These are phyloP conservation scores for Istiophorus platypterus DNA, from an alignment of 2,113 vertebrate species.

Conservation along the genomic window DNA sequence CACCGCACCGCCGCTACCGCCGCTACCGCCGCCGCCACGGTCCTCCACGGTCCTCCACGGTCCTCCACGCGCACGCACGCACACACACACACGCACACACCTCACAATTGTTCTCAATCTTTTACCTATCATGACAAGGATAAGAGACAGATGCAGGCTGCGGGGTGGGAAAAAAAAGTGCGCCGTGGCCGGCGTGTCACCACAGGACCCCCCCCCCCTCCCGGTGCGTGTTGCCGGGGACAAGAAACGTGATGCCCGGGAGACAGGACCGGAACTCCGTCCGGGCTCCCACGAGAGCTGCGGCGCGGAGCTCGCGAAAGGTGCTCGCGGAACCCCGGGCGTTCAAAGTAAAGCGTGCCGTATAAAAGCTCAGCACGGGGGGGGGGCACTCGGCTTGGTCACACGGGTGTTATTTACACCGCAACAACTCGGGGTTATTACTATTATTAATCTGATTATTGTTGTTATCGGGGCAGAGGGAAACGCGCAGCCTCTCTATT, in stretches of 20 bases:
- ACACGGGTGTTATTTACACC: conserved; percentile 1
- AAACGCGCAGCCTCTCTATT: conserved; percentile 68
- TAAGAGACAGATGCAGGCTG: not conserved
- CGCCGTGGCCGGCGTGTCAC: conserved; percentile 50
- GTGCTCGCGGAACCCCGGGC: not conserved
- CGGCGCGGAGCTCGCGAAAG: conserved; percentile 15
- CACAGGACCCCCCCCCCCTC: conserved; percentile 53
- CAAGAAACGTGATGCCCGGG: conserved; percentile 40
- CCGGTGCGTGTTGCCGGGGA: not conserved
- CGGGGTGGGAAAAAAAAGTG: not conserved
- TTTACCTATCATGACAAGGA: not conserved
- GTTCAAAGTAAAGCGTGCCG: conserved; percentile 1
- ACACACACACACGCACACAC: too few relatives aligned
- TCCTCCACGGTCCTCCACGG: conserved; percentile 1
- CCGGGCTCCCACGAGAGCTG: conserved; percentile 25
- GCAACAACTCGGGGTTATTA: conserved; percentile 42
- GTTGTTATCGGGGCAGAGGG: too few relatives aligned
- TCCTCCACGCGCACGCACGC: too few relatives aligned
- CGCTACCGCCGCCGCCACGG: not conserved
- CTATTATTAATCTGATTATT: too few relatives aligned
- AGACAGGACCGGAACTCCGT: not conserved
- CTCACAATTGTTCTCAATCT: not conserved
- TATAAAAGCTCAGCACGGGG: not conserved
- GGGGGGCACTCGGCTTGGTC: not conserved
- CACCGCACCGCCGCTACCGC: too few relatives aligned